Evolutionary conservation across 35 echinoderm and acorn worm species (phyloP), one percentile per base, ranked within the genome.

Genomic region (Apostichopus californicus): DNA sequence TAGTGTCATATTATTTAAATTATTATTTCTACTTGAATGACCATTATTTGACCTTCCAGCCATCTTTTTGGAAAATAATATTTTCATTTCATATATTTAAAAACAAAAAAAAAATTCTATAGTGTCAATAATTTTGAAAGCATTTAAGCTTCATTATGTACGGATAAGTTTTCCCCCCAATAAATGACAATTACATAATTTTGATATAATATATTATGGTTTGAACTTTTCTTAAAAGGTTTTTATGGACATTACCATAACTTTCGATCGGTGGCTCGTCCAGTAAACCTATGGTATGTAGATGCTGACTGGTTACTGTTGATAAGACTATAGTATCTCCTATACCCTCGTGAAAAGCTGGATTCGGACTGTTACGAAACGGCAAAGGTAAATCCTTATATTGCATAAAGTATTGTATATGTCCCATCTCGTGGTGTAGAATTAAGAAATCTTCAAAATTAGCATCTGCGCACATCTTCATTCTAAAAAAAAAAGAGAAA

Each of bases 331-430:
- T 85, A 25, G 81, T 85, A 24, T 85, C 81, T 59, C 81, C 81
- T 58, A 85, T 85, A 59, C 54, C 81, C 18, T 85, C 81, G 14
- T 85, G 81, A n/a, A 85, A 85, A 20, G 5, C 81, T 58, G 81
- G 81, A 59, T 85, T 85, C 55, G 81, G 81, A 58, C 81, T 85
- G 81, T 18, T 85, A 9, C 81, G 28, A 2, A 60, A 22, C 5
- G 57, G 55, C 17, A 85, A 5, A 5, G 81, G 56, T 58, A 85
- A 52, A 55, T 85, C 55, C 56, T 85, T 85, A 18, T 85, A 85
- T 17, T 85, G 81, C 81, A 85, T 85, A 58, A 85, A 85, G 18
- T 85, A 85, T 58, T 85, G 81, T n/a, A 85, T 85, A 25, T 85
- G 81, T 20, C 81, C 81, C 81, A 85, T 85, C 55, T 85, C 81